Conservation (phyloP, 1,140 invertebrate species). For the honey bee (Apis mellifera) region DNA sequence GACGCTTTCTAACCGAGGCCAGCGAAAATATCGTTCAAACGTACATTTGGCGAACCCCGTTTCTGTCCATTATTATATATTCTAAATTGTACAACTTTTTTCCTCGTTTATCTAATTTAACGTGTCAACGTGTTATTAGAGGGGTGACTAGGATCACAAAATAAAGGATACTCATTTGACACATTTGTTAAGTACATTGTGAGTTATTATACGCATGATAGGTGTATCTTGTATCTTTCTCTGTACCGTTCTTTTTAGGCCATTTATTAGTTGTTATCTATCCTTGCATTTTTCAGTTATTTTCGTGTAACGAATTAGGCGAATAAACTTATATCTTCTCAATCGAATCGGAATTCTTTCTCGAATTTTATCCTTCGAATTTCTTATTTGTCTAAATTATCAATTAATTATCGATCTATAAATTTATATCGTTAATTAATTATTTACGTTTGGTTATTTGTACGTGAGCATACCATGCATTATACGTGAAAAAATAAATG, state of each 20-base stretch:
- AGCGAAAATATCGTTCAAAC: conserved; percentile 30
- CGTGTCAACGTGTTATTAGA: conserved; percentile 5
- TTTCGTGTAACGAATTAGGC: not conserved
- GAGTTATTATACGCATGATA: not conserved
- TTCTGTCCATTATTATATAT: conserved; percentile 44
- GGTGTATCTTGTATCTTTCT: not conserved
- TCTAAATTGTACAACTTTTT: conserved; percentile 57
- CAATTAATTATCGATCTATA: not conserved
- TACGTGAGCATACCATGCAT: not conserved
- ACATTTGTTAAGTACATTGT: not conserved
- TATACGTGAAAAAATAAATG: not conserved
- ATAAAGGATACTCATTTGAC: not conserved
- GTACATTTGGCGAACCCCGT: conserved; percentile 25
- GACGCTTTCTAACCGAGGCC: conserved; percentile 15
- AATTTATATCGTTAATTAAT: not conserved
- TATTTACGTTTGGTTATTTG: not conserved
- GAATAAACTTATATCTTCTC: not conserved
- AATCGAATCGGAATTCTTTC: not conserved
- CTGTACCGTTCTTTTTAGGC: not conserved
- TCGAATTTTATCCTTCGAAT: not conserved
- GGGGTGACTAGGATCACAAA: conserved; percentile 18
- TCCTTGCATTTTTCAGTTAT: not conserved
- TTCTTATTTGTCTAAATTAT: not conserved
- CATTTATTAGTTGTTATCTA: not conserved
- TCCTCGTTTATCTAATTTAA: not conserved